Evolutionary conservation across 2,888 invertebrate species (phyloP).

Genomic region (Agonopterix heracliana): DNA sequence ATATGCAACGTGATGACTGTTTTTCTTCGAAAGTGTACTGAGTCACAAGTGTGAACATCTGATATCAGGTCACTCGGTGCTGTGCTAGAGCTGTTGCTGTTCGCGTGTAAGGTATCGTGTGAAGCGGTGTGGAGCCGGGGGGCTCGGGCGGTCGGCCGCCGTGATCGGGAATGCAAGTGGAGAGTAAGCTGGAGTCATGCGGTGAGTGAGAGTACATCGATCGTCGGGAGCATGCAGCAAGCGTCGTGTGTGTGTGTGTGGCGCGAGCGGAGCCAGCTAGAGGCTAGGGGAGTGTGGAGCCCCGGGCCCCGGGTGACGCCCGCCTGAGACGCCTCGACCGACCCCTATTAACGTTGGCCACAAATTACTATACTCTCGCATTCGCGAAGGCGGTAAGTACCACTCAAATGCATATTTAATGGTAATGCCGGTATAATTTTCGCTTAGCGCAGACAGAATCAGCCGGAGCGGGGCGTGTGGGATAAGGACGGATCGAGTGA

Average conservation of each 20-base stretch:
- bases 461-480: slow-evolving; percentile 51
- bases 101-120: slow-evolving; percentile 71
- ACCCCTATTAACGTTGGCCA: background rate
- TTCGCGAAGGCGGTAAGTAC: background rate
- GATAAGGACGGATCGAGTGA: slow-evolving; percentile 61
- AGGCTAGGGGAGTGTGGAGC: slow-evolving; percentile 55
- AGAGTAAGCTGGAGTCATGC: slow-evolving; percentile 65
- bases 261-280: slow-evolving; percentile 74
- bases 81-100: slow-evolving; percentile 65
- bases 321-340: slow-evolving; percentile 36
- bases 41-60: slow-evolving; percentile 50
- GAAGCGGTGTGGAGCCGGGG: slow-evolving; percentile 61
- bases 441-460: slow-evolving; percentile 50
- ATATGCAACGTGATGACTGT: slow-evolving; percentile 70
- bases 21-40: slow-evolving; percentile 61
- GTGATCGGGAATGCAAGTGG: slow-evolving; percentile 76
- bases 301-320: slow-evolving; percentile 45
- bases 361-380: too few relatives aligned
- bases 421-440: background rate
- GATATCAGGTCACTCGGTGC: slow-evolving; percentile 45
- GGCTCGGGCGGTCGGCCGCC: slow-evolving; percentile 50
- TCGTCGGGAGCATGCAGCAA: slow-evolving; percentile 63
- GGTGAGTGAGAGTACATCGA: slow-evolving; percentile 60
- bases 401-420: background rate
- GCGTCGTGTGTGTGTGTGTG: slow-evolving; percentile 58